Conservation (phyloP, 2,113 vertebrate genomes). For the Leucoraja erinaceus region DNA sequence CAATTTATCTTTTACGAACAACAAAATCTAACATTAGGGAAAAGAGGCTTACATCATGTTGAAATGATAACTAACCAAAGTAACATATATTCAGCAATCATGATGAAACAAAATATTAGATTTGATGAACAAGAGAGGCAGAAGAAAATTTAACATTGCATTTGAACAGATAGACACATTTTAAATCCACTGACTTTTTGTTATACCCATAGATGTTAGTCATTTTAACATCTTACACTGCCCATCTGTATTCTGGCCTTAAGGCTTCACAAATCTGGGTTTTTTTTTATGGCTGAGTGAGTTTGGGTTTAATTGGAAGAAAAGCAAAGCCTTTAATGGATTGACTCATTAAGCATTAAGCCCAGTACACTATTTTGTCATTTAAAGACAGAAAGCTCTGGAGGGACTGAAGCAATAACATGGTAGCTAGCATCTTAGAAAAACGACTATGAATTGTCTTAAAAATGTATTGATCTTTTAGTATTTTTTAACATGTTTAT, state of each 20-base stretch:
- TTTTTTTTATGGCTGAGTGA: conserved; percentile 82
- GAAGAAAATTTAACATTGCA: background rate
- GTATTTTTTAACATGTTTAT: conserved; percentile 46
- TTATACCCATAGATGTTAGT: conserved; percentile 59
- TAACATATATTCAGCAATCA: background rate
- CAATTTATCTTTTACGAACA: background rate
- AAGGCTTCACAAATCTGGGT: conserved; percentile 84
- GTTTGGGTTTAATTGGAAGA: conserved; percentile 91
- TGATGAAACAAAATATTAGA: background rate
- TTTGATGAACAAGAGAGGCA: background rate
- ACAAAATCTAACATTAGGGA: background rate
- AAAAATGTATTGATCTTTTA: conserved; percentile 55
- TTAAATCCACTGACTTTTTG: background rate
- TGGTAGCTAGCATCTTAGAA: conserved; percentile 54
- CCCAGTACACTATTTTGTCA: conserved; percentile 62
- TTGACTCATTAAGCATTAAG: conserved; percentile 90
- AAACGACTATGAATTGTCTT: conserved; percentile 52
- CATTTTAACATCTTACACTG: conserved; percentile 81
- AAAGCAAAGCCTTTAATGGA: conserved; percentile 81
- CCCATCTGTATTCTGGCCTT: conserved; percentile 81
- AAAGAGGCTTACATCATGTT: background rate
- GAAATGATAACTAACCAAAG: background rate
- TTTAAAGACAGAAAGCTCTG: conserved; percentile 53
- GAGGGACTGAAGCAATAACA: conserved; percentile 59
- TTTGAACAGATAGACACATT: background rate